Evolutionary conservation across 2,113 vertebrate species (phyloP).

Genomic region (Prionailurus bengalensis): DNA sequence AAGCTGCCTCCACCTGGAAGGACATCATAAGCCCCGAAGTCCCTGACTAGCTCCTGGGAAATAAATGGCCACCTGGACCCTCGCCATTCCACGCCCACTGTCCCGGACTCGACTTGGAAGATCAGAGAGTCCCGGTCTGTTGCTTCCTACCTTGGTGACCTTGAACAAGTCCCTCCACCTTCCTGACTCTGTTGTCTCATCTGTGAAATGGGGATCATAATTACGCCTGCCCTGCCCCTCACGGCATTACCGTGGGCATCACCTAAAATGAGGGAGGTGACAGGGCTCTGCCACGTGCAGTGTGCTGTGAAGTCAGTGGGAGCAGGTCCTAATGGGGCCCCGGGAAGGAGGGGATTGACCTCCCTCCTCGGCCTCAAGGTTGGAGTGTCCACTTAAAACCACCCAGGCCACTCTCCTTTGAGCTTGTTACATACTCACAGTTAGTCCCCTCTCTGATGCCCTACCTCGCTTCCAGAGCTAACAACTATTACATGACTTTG

Average conservation of each 20-base stretch:
- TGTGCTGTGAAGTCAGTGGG: neutral
- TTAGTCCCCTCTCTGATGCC: neutral
- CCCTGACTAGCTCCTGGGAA: neutral
- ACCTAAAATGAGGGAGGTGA: neutral
- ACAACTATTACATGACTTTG: neutral
- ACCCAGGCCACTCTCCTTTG: neutral
- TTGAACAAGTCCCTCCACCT: neutral
- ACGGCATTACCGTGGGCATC: rapidly evolving
- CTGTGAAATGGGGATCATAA: neutral
- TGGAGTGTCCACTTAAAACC: neutral
- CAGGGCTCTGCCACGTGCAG: neutral
- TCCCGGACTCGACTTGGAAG: neutral
- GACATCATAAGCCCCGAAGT: neutral
- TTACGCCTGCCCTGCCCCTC: neutral
- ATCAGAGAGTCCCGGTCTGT: neutral
- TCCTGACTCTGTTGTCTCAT: neutral
- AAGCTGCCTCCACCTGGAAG: neutral
- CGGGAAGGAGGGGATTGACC: neutral
- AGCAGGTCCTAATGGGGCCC: too few relatives aligned
- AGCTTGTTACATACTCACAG: neutral
- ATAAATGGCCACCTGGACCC: neutral
- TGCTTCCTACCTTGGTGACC: neutral
- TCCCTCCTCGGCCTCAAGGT: neutral
- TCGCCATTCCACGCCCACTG: neutral
- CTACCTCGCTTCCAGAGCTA: neutral